A percentile compares a stretch with the other conserved stretches of the same genome.
Conservation (phyloP, 2,113 vertebrate species). For the Jacana jacana region DNA sequence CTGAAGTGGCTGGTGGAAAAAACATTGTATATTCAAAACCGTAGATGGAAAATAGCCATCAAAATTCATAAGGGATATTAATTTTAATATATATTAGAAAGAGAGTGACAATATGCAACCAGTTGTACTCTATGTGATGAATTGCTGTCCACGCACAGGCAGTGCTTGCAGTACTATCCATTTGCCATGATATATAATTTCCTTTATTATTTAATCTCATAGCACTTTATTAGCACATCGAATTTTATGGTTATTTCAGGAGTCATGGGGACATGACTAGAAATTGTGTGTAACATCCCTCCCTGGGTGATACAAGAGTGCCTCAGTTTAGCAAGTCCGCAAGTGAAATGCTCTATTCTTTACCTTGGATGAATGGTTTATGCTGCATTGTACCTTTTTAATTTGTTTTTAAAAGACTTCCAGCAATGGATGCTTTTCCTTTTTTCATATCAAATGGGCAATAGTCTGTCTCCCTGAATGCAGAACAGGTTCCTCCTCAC, state of each 20-base stretch:
- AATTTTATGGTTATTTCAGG: conserved; percentile 4
- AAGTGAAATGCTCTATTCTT: not conserved
- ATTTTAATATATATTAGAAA: conserved; percentile 38
- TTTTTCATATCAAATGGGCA: not conserved
- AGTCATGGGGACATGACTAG: not conserved
- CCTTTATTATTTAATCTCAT: conserved; percentile 33
- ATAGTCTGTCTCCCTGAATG: not conserved
- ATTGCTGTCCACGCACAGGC: not conserved
- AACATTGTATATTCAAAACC: not conserved
- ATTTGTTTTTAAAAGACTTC: not conserved
- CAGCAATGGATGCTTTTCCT: not conserved
- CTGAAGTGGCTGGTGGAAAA: not conserved
- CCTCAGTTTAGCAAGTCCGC: not conserved
- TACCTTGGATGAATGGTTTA: not conserved
- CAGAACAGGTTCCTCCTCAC: not conserved
- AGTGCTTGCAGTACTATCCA: not conserved
- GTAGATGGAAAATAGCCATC: not conserved
- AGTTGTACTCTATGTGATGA: not conserved
- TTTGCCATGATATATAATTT: not conserved
- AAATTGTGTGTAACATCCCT: not conserved
- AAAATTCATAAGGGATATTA: conserved; percentile 32
- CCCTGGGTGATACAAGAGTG: not conserved
- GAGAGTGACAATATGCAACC: not conserved
- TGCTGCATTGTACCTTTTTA: not conserved
- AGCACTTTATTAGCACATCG: conserved; percentile 7